These are phyloP conservation scores for Balaeniceps rex DNA, from an alignment of 2,113 vertebrate species.

Conservation along the genomic window DNA sequence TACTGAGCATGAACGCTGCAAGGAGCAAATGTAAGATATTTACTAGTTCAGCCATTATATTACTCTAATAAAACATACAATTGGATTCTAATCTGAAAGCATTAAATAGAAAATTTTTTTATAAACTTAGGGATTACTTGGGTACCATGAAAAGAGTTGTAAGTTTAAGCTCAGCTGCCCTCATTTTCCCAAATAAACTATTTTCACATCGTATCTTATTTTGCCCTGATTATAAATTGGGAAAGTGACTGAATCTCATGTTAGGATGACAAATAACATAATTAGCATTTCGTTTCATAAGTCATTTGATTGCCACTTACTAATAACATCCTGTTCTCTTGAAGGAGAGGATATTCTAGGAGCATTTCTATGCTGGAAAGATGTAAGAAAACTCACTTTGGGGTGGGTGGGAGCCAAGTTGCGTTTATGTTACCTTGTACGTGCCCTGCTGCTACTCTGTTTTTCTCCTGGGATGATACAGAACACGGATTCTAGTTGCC, in stretches of 20 bases:
- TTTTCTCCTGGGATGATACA: not conserved
- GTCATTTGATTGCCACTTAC: not conserved
- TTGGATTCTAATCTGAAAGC: not conserved
- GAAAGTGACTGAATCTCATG: not conserved
- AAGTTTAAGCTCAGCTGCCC: not conserved
- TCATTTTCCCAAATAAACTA: not conserved
- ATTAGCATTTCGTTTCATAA: not conserved
- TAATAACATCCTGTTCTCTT: not conserved
- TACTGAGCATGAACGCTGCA: not conserved
- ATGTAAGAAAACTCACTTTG: not conserved
- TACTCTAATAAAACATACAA: not conserved
- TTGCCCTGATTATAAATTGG: not conserved
- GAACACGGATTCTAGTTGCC: not conserved
- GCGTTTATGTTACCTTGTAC: not conserved
- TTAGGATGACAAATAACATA: not conserved
- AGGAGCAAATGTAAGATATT: not conserved
- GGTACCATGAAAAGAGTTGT: not conserved
- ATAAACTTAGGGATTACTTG: not conserved
- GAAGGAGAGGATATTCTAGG: not conserved
- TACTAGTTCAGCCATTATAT: not conserved
- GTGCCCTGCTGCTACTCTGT: rapidly evolving
- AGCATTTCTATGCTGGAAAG: not conserved
- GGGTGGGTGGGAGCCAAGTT: not conserved
- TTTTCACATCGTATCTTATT: not conserved
- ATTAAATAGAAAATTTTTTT: not conserved